Percentiles rank a stretch among this genome's conserved stretches.
phyloP scores from a whole-genome alignment of 2,797 vertebrate species.

The Poecile montanus region DNA sequence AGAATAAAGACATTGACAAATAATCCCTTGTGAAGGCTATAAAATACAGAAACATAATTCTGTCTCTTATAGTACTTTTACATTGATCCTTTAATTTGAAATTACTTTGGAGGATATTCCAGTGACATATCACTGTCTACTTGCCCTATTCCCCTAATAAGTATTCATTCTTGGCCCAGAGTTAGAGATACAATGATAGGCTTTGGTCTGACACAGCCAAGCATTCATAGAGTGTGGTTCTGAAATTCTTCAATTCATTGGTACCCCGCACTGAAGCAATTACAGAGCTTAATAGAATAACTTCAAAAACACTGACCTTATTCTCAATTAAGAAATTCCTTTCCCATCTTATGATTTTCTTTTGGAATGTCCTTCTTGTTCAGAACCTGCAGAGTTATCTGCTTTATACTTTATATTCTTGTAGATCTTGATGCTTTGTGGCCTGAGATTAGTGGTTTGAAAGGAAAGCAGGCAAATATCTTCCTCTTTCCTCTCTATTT shows the following conservation, averaged over 20 bases:
- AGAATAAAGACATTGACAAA: not conserved
- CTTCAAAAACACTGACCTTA: not conserved
- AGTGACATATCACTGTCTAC: not conserved
- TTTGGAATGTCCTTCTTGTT: not conserved
- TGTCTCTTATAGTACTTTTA: not conserved
- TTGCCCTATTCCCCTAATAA: not conserved
- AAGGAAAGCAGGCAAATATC: not conserved
- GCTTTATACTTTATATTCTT: not conserved
- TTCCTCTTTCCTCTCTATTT: not conserved
- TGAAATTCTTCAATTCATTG: not conserved
- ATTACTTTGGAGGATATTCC: not conserved
- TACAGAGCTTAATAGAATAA: not conserved
- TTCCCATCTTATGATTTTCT: not conserved
- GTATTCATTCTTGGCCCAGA: not conserved
- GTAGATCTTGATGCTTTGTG: not conserved
- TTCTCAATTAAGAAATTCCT: not conserved
- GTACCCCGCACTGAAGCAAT: not conserved
- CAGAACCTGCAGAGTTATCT: not conserved
- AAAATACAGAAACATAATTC: not conserved
- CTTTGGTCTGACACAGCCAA: not conserved
- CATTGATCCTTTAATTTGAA: not conserved
- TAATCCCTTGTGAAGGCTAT: not conserved
- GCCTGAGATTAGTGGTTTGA: not conserved
- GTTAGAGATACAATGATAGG: not conserved
- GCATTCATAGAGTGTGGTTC: not conserved